A percentile compares a stretch with the other conserved stretches of the same genome.
These are phyloP conservation scores for Zaprionus lineosus DNA, from an alignment of 2,888 invertebrate genomes.

Conservation along the genomic window DNA sequence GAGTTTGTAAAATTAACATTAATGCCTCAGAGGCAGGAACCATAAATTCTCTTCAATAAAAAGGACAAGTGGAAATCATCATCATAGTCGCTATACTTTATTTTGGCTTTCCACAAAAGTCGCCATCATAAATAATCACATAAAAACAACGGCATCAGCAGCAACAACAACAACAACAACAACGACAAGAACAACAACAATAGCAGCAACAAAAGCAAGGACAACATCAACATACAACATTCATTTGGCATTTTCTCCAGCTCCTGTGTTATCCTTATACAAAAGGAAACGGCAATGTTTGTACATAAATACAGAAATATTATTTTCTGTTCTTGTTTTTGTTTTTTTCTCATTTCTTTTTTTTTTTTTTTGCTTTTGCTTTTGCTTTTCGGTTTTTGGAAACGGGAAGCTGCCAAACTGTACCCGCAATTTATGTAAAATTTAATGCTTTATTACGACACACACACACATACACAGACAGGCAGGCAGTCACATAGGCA, in stretches of 20 bases:
- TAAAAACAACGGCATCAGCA: no score
- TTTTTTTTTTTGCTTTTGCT: slow-evolving; percentile 1
- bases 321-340: background rate
- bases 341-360: slow-evolving; percentile 12
- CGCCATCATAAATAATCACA: slow-evolving; percentile 69
- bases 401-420: slow-evolving; percentile 48
- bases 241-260: slow-evolving; percentile 21
- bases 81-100: slow-evolving; percentile 23
- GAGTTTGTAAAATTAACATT: slow-evolving; percentile 56
- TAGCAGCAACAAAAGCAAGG: no score
- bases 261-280: slow-evolving; percentile 10
- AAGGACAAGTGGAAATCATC: slow-evolving; percentile 46
- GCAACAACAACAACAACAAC: no score
- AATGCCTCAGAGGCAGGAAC: slow-evolving; percentile 32
- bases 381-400: slow-evolving; percentile 16
- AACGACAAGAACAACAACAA: no score
- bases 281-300: slow-evolving; percentile 44
- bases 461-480: slow-evolving; percentile 13
- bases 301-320: slow-evolving; percentile 31
- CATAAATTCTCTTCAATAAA: slow-evolving; percentile 42
- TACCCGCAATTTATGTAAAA: slow-evolving; percentile 73
- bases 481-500: slow-evolving; percentile 11
- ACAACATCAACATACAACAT: slow-evolving; percentile 16
- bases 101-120: slow-evolving; percentile 32
- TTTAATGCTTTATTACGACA: slow-evolving; percentile 69